A percentile compares a stretch with the other conserved stretches of the same genome.
phyloP scores from a whole-genome alignment of 1,140 invertebrate species.

The Neoseiulus cucumeris region DNA sequence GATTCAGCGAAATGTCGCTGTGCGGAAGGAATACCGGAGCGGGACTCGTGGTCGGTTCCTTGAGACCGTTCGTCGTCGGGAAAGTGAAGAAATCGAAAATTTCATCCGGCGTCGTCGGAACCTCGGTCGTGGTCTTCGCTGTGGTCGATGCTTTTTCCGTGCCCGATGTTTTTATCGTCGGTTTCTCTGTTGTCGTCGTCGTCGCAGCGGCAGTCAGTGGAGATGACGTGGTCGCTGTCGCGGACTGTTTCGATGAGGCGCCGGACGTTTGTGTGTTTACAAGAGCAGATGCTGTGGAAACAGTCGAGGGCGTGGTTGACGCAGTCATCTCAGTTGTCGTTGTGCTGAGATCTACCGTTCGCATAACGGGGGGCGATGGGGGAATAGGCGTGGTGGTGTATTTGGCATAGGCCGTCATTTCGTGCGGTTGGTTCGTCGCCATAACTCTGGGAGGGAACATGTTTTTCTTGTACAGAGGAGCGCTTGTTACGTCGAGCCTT shows the following conservation, averaged over 20 bases:
- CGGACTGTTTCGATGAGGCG: neutral
- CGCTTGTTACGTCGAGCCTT: neutral
- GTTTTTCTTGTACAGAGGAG: conserved; percentile 9
- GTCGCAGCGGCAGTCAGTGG: neutral
- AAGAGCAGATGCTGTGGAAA: neutral
- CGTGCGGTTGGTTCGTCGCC: neutral
- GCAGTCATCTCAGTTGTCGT: neutral
- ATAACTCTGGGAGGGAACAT: conserved; percentile 6
- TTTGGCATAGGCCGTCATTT: conserved; percentile 9
- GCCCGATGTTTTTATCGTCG: neutral
- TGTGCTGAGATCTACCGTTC: neutral
- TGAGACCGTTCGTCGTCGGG: neutral
- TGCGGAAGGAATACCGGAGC: neutral
- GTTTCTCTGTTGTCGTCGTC: neutral
- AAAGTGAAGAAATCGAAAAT: conserved; percentile 9
- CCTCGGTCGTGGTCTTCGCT: neutral
- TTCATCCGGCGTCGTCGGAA: neutral
- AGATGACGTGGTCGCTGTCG: neutral
- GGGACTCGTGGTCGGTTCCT: neutral
- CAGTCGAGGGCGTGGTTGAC: neutral
- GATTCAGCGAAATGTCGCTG: conserved; percentile 2
- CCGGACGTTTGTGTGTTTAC: neutral
- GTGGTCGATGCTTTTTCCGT: neutral
- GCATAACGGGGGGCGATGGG: neutral
- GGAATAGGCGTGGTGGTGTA: conserved; percentile 7